Evolutionary conservation across 2,113 vertebrate genomes (phyloP).

Genomic region (Hepsetus odoe): DNA sequence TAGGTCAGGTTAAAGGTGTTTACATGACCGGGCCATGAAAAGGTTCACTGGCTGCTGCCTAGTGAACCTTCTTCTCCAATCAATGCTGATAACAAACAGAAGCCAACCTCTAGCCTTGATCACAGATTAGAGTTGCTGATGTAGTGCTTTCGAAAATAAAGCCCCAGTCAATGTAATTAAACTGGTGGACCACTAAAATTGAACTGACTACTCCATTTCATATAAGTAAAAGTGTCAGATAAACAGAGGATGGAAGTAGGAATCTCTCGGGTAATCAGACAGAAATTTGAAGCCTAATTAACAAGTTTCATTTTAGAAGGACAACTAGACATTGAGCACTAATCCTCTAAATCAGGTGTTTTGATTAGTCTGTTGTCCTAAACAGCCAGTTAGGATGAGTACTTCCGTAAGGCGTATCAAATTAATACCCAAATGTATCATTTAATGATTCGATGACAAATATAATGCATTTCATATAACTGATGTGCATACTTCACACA

Average conservation of each 20-base stretch:
- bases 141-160: slow-evolving; percentile 30
- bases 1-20: slow-evolving; percentile 6
- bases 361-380: background rate
- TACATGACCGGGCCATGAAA: background rate
- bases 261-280: background rate
- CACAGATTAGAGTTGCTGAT: slow-evolving; percentile 25
- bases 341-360: background rate
- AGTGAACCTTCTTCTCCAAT: slow-evolving; percentile 16
- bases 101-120: background rate
- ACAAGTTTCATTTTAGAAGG: background rate
- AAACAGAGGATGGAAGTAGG: background rate
- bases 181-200: slow-evolving; percentile 18
- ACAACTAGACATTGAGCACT: background rate
- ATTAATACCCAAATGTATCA: too few relatives aligned
- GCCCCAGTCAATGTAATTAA: slow-evolving; percentile 27
- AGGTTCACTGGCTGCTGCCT: background rate
- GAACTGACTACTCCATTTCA: slow-evolving; percentile 17
- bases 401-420: background rate
- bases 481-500: too few relatives aligned
- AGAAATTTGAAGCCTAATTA: background rate
- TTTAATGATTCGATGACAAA: too few relatives aligned
- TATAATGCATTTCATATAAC: too few relatives aligned
- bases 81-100: slow-evolving; percentile 10
- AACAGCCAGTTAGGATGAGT: background rate
- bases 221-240: background rate